Conservation (phyloP, 2,797 vertebrate species). For the Eulemur rubriventer region DNA sequence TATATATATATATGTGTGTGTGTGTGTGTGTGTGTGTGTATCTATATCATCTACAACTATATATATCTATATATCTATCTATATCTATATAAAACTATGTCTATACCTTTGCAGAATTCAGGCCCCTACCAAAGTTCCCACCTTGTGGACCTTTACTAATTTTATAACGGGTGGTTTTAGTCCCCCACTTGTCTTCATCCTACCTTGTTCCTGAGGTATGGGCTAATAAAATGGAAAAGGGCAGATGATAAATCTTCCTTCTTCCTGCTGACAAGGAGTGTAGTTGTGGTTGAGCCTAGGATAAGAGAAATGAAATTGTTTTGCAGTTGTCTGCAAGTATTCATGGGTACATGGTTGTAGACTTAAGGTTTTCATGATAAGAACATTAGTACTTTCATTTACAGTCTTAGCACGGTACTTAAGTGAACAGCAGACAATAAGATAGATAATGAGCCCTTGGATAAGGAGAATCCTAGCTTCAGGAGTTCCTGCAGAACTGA, state of each 20-base stretch:
- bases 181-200: neutral
- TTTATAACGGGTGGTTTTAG: neutral
- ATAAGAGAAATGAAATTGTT: neutral
- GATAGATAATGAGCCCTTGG: too few species aligned
- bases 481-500: too few species aligned
- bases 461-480: too few species aligned
- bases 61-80: too few species aligned
- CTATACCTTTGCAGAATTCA: neutral
- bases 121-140: neutral
- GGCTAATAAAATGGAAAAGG: neutral
- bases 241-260: neutral
- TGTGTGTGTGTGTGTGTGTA: too few species aligned
- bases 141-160: neutral
- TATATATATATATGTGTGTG: too few species aligned
- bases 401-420: too few species aligned
- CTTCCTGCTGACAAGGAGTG: neutral
- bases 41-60: too few species aligned
- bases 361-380: too few species aligned
- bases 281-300: neutral
- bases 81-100: neutral
- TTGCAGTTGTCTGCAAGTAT: neutral
- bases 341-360: neutral
- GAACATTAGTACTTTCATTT: too few species aligned
- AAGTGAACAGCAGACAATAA: too few species aligned
- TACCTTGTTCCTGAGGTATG: neutral